These are phyloP conservation scores for Campopleginae sp. DNA, from an alignment of 2,888 invertebrate species.

Conservation along the genomic window DNA sequence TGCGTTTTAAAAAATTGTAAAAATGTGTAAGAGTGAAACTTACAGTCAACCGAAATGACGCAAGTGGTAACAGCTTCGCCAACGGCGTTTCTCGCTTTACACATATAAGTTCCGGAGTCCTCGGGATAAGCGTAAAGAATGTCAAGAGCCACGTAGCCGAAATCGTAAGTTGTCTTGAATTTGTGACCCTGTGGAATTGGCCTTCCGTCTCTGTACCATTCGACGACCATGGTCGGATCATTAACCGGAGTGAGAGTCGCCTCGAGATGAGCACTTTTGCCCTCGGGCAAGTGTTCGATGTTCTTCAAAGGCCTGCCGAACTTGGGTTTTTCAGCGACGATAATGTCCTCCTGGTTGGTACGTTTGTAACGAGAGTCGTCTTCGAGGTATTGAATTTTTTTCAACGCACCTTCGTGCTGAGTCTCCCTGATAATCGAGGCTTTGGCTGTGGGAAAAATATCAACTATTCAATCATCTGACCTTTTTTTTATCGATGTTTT, in stretches of 20 bases:
- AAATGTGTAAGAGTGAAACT: conserved; percentile 76
- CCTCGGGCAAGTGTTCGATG: conserved; percentile 93
- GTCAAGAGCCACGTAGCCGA: conserved; percentile 98
- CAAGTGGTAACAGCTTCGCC: conserved; percentile 98
- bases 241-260: conserved; percentile 98
- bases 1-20: not conserved
- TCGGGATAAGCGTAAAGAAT: conserved; percentile 98
- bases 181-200: conserved; percentile 97
- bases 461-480: not conserved
- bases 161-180: conserved; percentile 98
- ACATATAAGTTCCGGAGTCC: conserved; percentile 98
- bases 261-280: conserved; percentile 95
- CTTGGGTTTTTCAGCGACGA: conserved; percentile 93
- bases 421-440: conserved; percentile 95
- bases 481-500: not conserved
- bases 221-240: conserved; percentile 99
- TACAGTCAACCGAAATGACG: conserved; percentile 94
- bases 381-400: conserved; percentile 96
- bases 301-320: conserved; percentile 95
- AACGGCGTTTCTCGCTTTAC: conserved; percentile 96
- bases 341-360: conserved; percentile 89
- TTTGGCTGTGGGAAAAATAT: conserved; percentile 87
- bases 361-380: conserved; percentile 92
- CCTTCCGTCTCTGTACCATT: conserved; percentile 98
- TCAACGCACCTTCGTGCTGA: conserved; percentile 96